Evolutionary conservation across 2,888 invertebrate species (phyloP), one percentile per base, ranked within the genome.

Genomic region (Aethes cnicana): DNA sequence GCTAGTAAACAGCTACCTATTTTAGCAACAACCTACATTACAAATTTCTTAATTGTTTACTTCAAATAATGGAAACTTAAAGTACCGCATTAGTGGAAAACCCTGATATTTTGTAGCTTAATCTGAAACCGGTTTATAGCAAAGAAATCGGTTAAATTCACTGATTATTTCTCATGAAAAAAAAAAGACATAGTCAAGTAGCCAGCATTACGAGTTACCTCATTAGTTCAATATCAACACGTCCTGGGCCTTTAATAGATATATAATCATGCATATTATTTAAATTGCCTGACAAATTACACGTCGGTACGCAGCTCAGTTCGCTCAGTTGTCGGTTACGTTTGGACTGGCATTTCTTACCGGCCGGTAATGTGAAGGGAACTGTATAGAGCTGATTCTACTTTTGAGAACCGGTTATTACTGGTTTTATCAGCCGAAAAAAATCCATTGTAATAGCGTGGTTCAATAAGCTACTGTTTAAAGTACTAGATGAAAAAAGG

Each of bases 241-340:
- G 81, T 81, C 76, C 76, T 79, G 75, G 75, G 68, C 69, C 79
- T 82, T 82, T 86, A 86, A 87, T 87, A 85, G 85, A 87, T 85
- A 85, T 83, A 81, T 86, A 84, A 86, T 86, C 78, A 87, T 84
- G 81, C 77, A 79, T 81, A 88, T 87, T 88, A 88, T 87, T 86
- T 81, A 88, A 88, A 87, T 88, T 86, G 85, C 83, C 67, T 80
- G 86, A 85, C 86, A 87, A 87, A 87, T 87, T 87, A 84, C 74
- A 86, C 58, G 78, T 80, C 79, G 74, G 84, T 79, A 81, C 77
- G 73, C 79, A 77, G 81, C 76, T 78, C 72, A 75, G 81, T 73
- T 71, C 77, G 80, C 74, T 81, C 81, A 77, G 78, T 77, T 80
- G 85, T 84, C 81, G 78, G 80, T 78, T 81, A 75, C 71, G 78